A percentile compares a stretch with the other conserved stretches of the same genome.
Conservation (phyloP, 2,888 invertebrate species). For the Thymelicus lineola region DNA sequence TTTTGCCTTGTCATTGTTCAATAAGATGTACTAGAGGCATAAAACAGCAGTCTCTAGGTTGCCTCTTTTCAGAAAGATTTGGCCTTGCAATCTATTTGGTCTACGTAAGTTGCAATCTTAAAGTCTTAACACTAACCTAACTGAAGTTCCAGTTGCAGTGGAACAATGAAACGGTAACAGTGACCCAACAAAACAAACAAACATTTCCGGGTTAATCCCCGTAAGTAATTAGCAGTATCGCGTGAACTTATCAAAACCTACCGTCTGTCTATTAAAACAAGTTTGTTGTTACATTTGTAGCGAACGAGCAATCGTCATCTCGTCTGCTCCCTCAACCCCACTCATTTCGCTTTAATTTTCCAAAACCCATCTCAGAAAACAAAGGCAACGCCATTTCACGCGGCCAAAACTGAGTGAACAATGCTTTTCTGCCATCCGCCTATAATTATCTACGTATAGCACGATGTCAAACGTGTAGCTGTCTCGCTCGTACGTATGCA, state of each 20-base stretch:
- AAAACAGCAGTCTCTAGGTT: too few relatives aligned
- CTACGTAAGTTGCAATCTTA: too few relatives aligned
- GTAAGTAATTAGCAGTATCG: conserved; percentile 41
- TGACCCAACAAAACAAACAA: too few relatives aligned
- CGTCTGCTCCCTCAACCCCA: conserved; percentile 68
- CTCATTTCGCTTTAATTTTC: conserved; percentile 77
- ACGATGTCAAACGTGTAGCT: conserved; percentile 62
- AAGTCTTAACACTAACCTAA: too few relatives aligned
- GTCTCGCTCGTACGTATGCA: conserved; percentile 58
- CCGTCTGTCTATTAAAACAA: conserved; percentile 31
- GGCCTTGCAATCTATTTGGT: too few relatives aligned
- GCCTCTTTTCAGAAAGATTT: too few relatives aligned
- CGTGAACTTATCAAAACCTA: conserved; percentile 22
- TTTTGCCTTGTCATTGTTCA: too few relatives aligned
- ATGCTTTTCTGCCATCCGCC: conserved; percentile 69
- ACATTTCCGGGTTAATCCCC: conserved; percentile 16
- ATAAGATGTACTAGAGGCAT: too few relatives aligned
- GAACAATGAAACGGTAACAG: too few relatives aligned
- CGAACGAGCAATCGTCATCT: conserved; percentile 78
- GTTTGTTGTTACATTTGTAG: conserved; percentile 53
- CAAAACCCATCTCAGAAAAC: conserved; percentile 79
- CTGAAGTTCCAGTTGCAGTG: too few relatives aligned
- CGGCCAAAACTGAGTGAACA: conserved; percentile 81
- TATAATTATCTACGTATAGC: conserved; percentile 66
- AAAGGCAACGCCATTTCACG: conserved; percentile 79